Evolutionary conservation across 2,888 invertebrate genomes (phyloP).

Genomic region (Malthinus flaveolus): DNA sequence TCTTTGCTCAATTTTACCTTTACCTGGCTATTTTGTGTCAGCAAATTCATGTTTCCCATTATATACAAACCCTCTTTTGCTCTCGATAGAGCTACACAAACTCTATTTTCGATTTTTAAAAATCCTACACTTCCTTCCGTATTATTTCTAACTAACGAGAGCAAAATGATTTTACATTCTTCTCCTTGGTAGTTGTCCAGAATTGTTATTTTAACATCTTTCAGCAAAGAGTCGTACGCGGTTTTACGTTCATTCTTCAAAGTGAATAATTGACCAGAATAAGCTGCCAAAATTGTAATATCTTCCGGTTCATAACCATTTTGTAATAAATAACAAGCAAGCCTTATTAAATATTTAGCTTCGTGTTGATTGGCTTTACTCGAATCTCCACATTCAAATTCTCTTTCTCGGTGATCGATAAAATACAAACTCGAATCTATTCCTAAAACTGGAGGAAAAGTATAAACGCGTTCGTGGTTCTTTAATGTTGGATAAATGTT

Average conservation of each 20-base stretch:
- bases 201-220: constrained; percentile 63
- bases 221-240: constrained; percentile 42
- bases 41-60: constrained; percentile 69
- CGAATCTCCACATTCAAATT: constrained; percentile 62
- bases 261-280: constrained; percentile 68
- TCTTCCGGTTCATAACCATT: constrained; percentile 64
- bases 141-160: constrained; percentile 82
- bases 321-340: constrained; percentile 64
- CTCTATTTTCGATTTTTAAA: constrained; percentile 67
- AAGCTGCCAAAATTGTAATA: constrained; percentile 75
- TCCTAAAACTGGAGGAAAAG: constrained; percentile 63
- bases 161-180: constrained; percentile 75
- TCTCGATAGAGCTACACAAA: constrained; percentile 53
- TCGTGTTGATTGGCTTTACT: constrained; percentile 68
- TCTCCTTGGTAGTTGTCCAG: constrained; percentile 84
- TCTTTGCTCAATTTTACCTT: constrained; percentile 9
- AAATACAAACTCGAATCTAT: constrained; percentile 70
- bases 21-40: constrained; percentile 57
- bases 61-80: constrained; percentile 72
- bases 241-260: constrained; percentile 57
- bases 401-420: constrained; percentile 62
- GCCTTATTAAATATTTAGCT: constrained; percentile 62
- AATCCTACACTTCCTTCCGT: constrained; percentile 69
- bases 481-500: constrained; percentile 66
- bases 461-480: constrained; percentile 61